Evolutionary conservation across 2,797 vertebrate species (phyloP).

Genomic region (Helostoma temminkii): DNA sequence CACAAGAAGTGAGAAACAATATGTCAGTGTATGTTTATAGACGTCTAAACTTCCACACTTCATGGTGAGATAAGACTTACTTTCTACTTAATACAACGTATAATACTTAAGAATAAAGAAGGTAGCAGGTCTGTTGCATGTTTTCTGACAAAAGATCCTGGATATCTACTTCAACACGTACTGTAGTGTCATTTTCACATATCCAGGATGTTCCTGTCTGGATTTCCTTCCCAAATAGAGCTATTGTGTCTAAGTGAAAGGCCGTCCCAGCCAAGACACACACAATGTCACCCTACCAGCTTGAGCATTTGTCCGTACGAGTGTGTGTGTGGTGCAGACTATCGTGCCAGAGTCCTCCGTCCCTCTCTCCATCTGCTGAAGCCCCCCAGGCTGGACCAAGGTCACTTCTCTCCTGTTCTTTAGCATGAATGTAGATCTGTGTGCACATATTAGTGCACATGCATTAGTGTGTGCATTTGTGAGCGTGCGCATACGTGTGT

Average conservation of each 20-base stretch:
- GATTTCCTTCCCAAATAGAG: conserved; percentile 47
- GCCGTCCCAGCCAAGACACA: conserved; percentile 32
- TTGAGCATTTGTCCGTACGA: conserved; percentile 54
- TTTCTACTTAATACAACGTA: too few species aligned
- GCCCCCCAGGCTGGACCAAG: conserved; percentile 81
- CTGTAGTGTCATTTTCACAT: conserved; percentile 28
- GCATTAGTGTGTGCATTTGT: conserved; percentile 16
- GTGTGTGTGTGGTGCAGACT: conserved; percentile 50
- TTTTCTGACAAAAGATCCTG: neutral
- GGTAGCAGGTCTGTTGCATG: neutral
- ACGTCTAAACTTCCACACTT: conserved; percentile 8
- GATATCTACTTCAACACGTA: conserved; percentile 1
- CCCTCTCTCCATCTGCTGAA: conserved; percentile 82
- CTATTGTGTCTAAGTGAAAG: conserved; percentile 59
- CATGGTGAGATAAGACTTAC: neutral
- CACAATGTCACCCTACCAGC: conserved; percentile 77
- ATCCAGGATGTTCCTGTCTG: conserved; percentile 36
- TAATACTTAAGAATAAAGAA: neutral
- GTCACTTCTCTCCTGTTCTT: conserved; percentile 71
- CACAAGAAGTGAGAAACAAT: conserved; percentile 13
- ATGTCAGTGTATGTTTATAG: neutral
- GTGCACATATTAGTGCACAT: conserved; percentile 19
- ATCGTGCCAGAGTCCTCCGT: conserved; percentile 78
- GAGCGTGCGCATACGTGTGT: conserved; percentile 5
- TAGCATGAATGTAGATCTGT: conserved; percentile 44